Base-by-base conservation (phyloP, 2,888 invertebrate species). In the Epistrophe grossulariae region DNA sequence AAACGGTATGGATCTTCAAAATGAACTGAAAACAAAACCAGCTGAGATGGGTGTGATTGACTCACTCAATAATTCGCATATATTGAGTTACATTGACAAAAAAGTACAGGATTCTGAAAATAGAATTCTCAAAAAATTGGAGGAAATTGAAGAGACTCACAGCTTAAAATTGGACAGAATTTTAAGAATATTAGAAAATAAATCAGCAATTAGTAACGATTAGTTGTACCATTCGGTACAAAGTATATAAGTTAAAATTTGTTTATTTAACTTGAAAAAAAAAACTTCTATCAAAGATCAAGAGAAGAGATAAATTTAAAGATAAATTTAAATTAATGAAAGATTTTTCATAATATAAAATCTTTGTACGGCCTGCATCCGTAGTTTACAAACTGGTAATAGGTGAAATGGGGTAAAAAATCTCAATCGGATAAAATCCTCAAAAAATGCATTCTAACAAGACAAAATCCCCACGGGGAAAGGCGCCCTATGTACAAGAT, bases 81-180 rank as follows among this genome's bases (percentile, higher is more conserved):
- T 73, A 1, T 10, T 92, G 5, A 77, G 77, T 0, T 90, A 91
- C 52, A 90, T 92, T 24, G 91, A 92, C 17, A 24, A 64, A 15
- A 90, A 89, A 40, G 88, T 93, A 8, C 66, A 85, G 8, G 88
- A 90, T 60, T 48, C 91, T n/a, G 91, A 92, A 74, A 71, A 40
- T 0, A 87, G 73, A 11, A 88, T 93, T 38, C 79, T 88, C 2
- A 77, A 82, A 62, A 89, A 89, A 68, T 84, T 93, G n/a, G 88
- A 90, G 1, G 88, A 83, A 15, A 89, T 91, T 43, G 91, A 91
- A 60, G 68, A 89, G 31, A 73, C 89, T 17, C 92, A 92, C 71
- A 88, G 89, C 19, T 76, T 87, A 13, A 92, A 91, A 78, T 71
- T 93, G 1, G 89, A 92, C 55, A 88, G 87, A 88, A 91, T 93